phyloP scores from a whole-genome alignment of 2,113 vertebrate species.

The Pampusana beccarii region DNA sequence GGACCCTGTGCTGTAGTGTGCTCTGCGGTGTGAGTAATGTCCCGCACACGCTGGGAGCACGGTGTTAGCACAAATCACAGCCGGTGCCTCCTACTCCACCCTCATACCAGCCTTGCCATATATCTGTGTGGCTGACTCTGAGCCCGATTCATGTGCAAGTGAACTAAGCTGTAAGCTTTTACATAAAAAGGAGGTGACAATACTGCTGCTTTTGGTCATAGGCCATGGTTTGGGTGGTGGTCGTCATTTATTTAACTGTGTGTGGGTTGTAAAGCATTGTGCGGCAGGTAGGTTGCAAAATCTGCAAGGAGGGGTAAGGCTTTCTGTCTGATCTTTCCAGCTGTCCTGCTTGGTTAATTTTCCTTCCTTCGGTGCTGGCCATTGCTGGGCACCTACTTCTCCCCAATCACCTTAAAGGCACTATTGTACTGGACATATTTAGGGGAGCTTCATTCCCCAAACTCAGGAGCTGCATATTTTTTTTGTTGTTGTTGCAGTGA shows the following conservation, averaged over 20 bases:
- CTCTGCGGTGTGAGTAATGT: neutral
- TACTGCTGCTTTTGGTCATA: neutral
- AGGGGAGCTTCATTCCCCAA: neutral
- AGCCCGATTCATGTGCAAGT: neutral
- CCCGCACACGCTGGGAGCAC: neutral
- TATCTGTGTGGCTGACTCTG: neutral
- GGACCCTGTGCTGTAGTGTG: neutral
- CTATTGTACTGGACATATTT: neutral
- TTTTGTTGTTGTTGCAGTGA: neutral
- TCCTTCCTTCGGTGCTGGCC: neutral
- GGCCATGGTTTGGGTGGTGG: neutral
- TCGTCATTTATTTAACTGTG: neutral
- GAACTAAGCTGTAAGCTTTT: neutral
- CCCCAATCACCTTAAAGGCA: neutral
- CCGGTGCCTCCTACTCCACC: neutral
- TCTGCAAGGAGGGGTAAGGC: neutral
- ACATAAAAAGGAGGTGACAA: neutral
- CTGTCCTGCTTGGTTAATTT: neutral
- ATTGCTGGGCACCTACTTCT: neutral
- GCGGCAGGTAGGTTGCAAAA: neutral
- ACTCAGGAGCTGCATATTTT: neutral
- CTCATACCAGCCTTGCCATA: neutral
- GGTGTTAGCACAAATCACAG: neutral
- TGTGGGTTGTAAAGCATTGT: fast-evolving
- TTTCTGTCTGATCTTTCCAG: neutral